Conservation (phyloP, 2,797 vertebrate species). For the Tarsius wallacei region DNA sequence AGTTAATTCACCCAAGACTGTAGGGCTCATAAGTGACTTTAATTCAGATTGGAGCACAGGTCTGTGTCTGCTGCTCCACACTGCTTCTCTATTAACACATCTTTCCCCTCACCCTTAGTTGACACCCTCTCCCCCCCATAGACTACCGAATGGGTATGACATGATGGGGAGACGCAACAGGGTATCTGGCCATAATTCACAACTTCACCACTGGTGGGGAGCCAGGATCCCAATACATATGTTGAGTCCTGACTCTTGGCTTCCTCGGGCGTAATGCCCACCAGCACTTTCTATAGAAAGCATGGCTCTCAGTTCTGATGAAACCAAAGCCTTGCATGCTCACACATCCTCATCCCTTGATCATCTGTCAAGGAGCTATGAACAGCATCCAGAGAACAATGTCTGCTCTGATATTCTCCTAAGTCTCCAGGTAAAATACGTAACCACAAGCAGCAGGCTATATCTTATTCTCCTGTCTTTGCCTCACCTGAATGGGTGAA, state of each 20-base stretch:
- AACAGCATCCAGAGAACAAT: background rate
- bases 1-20: background rate
- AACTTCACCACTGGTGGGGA: background rate
- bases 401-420: background rate
- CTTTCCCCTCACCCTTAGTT: background rate
- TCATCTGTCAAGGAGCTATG: slow-evolving; percentile 41
- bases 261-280: background rate
- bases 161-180: background rate
- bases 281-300: background rate
- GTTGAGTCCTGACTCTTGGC: background rate
- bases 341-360: background rate
- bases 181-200: background rate
- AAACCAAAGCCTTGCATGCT: background rate
- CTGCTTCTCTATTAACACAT: background rate
- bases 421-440: background rate
- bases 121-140: background rate
- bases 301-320: background rate
- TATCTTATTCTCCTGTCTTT: background rate
- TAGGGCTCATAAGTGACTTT: background rate
- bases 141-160: background rate
- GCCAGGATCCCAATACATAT: background rate
- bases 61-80: background rate
- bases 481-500: slow-evolving; percentile 16
- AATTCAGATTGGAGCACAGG: background rate
- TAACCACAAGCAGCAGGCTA: background rate